Evolutionary conservation across 2,113 vertebrate genomes (phyloP).

Genomic region (Sturnira hondurensis): DNA sequence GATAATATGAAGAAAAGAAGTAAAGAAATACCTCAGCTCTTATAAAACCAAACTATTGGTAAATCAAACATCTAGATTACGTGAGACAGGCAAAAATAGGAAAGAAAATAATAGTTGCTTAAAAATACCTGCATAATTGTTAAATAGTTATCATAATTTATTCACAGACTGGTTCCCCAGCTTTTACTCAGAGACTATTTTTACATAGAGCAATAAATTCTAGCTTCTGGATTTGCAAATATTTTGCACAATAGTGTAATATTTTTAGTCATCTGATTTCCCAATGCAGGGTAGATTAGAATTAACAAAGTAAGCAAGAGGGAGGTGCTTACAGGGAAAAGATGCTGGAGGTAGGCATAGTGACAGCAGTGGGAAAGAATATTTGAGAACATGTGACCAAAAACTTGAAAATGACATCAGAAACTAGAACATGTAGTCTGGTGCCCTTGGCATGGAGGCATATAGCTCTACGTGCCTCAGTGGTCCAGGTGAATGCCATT

Average conservation of each 20-base stretch:
- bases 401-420: background rate
- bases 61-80: background rate
- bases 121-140: background rate
- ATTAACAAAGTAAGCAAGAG: background rate
- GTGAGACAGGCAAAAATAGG: background rate
- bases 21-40: background rate
- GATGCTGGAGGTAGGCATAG: background rate
- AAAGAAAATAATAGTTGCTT: background rate
- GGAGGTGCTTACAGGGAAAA: background rate
- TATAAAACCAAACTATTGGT: conserved; percentile 13
- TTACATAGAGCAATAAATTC: background rate
- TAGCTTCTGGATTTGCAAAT: conserved; percentile 35
- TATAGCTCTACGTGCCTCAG: background rate
- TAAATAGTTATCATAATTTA: background rate
- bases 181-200: conserved; percentile 5
- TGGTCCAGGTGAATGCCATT: background rate
- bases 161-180: background rate
- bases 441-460: background rate
- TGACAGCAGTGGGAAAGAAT: background rate
- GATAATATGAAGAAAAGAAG: background rate
- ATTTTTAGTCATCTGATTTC: background rate
- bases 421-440: background rate
- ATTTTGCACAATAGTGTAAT: background rate
- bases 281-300: background rate
- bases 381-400: background rate